Evolutionary conservation across 1,140 invertebrate genomes (phyloP).

Genomic region (Papilio helenus): DNA sequence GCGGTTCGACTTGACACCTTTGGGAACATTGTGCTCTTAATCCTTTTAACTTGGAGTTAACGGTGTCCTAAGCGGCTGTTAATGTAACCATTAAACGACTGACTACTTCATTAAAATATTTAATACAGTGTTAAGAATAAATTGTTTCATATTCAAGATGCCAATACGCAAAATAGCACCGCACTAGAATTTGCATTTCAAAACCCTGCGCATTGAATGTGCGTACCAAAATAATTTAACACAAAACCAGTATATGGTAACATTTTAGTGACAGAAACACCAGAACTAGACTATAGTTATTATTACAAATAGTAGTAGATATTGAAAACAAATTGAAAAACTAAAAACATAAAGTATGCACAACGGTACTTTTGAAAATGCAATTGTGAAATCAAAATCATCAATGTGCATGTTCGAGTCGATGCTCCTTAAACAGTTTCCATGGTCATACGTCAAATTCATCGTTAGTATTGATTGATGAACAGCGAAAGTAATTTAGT

Average conservation of each 20-base stretch:
- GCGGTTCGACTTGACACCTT: constrained; percentile 48
- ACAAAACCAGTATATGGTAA: background rate
- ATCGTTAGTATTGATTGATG: constrained; percentile 33
- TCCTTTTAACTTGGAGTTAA: no score
- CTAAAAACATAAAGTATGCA: background rate
- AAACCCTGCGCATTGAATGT: background rate
- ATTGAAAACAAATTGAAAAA: background rate
- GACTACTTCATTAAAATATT: no score
- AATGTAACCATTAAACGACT: no score
- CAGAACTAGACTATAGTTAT: background rate
- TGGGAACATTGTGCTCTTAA: constrained; percentile 24
- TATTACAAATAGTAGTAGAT: background rate
- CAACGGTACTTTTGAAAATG: background rate
- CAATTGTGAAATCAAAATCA: constrained; percentile 16
- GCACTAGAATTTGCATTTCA: background rate
- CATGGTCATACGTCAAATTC: constrained; percentile 9
- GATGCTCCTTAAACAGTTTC: background rate
- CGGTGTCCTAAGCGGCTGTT: no score
- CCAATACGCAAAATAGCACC: background rate
- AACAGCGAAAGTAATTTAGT: constrained; percentile 33
- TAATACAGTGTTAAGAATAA: no score
- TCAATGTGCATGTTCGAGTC: background rate
- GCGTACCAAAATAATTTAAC: background rate
- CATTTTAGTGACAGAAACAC: background rate
- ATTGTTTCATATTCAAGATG: background rate